phyloP scores from a whole-genome alignment of 2,888 invertebrate species.

The Myathropa florea region DNA sequence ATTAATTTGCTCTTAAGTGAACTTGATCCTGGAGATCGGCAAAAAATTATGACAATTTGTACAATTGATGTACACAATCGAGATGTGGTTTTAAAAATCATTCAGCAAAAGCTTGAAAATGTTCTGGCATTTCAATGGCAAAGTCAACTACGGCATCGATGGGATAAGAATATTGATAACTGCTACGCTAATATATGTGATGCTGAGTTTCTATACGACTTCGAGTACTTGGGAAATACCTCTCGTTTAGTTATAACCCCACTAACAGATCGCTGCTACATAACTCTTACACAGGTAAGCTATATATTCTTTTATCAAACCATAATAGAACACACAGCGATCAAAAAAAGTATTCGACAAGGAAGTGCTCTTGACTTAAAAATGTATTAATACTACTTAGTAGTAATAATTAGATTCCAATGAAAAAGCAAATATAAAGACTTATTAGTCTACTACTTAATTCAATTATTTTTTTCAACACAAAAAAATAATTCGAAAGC shows the following conservation, averaged over 20 bases:
- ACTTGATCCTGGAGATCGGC: constrained; percentile 90
- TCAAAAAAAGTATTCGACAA: too few relatives aligned
- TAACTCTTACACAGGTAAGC: constrained; percentile 91
- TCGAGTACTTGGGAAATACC: constrained; percentile 97
- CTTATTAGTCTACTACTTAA: too few relatives aligned
- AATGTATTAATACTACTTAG: too few relatives aligned
- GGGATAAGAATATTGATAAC: constrained; percentile 87
- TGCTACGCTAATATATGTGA: constrained; percentile 98
- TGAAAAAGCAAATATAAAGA: too few relatives aligned
- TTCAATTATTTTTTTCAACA: too few relatives aligned
- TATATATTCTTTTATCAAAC: not conserved
- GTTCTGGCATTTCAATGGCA: constrained; percentile 94
- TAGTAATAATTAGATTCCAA: too few relatives aligned
- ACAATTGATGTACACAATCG: constrained; percentile 97
- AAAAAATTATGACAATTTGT: constrained; percentile 98
- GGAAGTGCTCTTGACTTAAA: too few relatives aligned
- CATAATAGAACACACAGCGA: too few relatives aligned
- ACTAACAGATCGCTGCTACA: constrained; percentile 96
- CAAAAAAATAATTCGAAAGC: too few relatives aligned
- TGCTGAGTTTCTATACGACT: constrained; percentile 94
- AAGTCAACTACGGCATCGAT: constrained; percentile 91
- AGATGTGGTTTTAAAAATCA: constrained; percentile 95
- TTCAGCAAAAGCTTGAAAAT: constrained; percentile 89
- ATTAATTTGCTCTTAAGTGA: constrained; percentile 92
- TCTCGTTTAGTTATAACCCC: constrained; percentile 97